Evolutionary conservation across 2,113 vertebrate genomes (phyloP).

Genomic region (Otolemur garnettii): DNA sequence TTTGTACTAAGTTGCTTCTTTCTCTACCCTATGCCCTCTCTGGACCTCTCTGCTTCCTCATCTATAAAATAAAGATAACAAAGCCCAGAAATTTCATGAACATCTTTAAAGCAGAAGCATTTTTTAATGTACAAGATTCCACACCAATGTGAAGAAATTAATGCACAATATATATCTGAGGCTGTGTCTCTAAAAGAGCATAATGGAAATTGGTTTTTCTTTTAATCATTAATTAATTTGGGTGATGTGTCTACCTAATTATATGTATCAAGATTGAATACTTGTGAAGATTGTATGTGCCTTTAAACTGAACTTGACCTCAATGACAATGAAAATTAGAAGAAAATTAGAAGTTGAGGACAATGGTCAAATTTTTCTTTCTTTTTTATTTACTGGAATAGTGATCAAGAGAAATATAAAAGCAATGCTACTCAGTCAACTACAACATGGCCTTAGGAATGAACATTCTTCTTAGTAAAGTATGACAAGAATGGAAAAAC

Average conservation of each 20-base stretch:
- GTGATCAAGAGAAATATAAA: conserved; percentile 45
- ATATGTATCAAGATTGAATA: conserved; percentile 43
- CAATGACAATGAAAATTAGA: conserved; percentile 53
- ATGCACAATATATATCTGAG: conserved; percentile 14
- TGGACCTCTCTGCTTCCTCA: conserved; percentile 47
- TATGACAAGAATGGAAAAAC: no score
- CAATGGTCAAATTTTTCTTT: not conserved
- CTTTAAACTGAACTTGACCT: conserved; percentile 54
- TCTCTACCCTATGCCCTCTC: not conserved
- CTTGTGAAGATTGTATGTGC: not conserved
- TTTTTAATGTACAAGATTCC: conserved; percentile 8
- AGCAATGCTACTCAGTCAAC: not conserved
- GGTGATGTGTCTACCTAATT: not conserved
- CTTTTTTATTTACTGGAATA: not conserved
- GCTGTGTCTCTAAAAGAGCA: conserved; percentile 14
- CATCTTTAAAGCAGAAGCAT: conserved; percentile 9
- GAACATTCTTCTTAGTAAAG: not conserved
- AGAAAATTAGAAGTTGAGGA: conserved; percentile 51
- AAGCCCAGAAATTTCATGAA: conserved; percentile 26
- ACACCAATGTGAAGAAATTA: conserved; percentile 10
- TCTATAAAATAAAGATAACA: conserved; percentile 45
- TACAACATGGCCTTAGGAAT: not conserved
- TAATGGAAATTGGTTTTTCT: not conserved
- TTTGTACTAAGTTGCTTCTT: conserved; percentile 13
- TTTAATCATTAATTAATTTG: conserved; percentile 8